Conservation (phyloP, 2,797 vertebrate genomes). For the Streptopelia turtur region DNA sequence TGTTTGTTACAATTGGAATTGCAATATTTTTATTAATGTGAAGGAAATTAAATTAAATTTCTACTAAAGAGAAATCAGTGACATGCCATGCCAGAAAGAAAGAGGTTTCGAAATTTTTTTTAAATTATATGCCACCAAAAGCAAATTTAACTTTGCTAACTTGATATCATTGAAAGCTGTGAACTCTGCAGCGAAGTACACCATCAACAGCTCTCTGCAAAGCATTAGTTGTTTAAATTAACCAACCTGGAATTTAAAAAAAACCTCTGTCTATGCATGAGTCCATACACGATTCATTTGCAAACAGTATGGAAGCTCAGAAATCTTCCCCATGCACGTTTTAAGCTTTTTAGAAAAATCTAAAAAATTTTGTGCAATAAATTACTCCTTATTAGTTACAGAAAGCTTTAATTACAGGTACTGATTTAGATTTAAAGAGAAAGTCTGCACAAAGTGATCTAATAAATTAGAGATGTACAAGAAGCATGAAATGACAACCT, state of each 20-base stretch:
- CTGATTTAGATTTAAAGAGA: neutral
- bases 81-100: neutral
- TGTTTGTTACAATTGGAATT: neutral
- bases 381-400: neutral
- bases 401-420: slow-evolving; percentile 39
- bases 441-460: neutral
- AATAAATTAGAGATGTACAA: neutral
- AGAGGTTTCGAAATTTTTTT: neutral
- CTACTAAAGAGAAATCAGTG: neutral
- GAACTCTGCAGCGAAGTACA: neutral
- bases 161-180: neutral
- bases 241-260: neutral
- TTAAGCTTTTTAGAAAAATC: neutral
- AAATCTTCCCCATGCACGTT: neutral
- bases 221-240: neutral
- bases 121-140: neutral
- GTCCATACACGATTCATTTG: neutral
- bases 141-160: neutral
- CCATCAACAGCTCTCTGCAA: neutral
- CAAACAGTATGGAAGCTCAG: neutral
- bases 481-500: slow-evolving; percentile 37
- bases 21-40: neutral
- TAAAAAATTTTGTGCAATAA: neutral
- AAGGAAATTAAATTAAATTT: neutral
- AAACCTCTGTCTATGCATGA: neutral